Evolutionary conservation across 2,888 invertebrate genomes (phyloP).

Genomic region (Amblyjoppa proteus): DNA sequence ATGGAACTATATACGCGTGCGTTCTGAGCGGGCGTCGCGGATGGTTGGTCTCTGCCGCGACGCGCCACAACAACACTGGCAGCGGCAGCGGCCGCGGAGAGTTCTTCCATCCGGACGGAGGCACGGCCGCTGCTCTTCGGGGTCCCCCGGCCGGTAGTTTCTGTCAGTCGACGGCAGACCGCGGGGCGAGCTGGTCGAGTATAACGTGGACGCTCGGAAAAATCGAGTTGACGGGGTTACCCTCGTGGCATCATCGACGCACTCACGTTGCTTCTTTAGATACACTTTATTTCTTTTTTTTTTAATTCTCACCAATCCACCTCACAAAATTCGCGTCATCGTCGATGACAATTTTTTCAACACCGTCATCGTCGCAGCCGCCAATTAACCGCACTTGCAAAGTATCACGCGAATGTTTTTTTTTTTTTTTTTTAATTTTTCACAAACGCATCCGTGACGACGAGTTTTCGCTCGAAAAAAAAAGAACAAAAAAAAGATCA

Average conservation of each 20-base stretch:
- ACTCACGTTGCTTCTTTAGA: conserved; percentile 51
- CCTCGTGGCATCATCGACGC: conserved; percentile 44
- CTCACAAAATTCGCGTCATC: conserved; percentile 14
- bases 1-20: not conserved
- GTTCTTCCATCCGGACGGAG: conserved; percentile 72
- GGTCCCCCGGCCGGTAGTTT: conserved; percentile 77
- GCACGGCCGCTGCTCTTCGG: conserved; percentile 70
- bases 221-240: conserved; percentile 37
- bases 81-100: conserved; percentile 54
- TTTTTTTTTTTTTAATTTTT: not conserved
- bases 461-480: conserved; percentile 11
- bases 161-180: conserved; percentile 83
- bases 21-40: conserved; percentile 34
- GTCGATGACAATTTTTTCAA: conserved; percentile 26
- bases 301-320: conserved; percentile 37
- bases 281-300: conserved; percentile 48
- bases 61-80: conserved; percentile 3
- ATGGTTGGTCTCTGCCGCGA: conserved; percentile 33
- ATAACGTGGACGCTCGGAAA: conserved; percentile 59
- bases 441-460: conserved; percentile 15
- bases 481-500: not conserved
- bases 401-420: conserved; percentile 30
- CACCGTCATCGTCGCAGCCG: not conserved
- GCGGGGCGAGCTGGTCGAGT: conserved; percentile 79
- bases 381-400: conserved; percentile 26